Evolutionary conservation across 2,888 invertebrate species (phyloP), one percentile per base, ranked within the genome.

Genomic region (Heteropelma amictum): DNA sequence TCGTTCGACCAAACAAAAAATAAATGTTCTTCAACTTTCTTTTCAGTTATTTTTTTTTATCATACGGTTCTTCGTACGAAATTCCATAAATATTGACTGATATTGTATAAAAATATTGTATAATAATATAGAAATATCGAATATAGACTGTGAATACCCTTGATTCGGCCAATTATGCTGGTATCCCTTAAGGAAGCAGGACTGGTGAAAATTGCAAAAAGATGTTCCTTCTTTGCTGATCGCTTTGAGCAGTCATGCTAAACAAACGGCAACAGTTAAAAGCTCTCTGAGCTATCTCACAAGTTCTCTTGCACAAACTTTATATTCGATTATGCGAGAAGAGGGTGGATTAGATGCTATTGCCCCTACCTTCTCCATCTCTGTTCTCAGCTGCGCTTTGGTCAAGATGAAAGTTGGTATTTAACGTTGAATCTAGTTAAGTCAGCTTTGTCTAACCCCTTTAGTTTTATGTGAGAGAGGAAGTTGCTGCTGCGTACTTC

Each of bases 381-480:
- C 64, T n/a, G 30, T 28, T 28, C 35, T 19, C 30, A 28, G 64
- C 64, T 53, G 47, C 45, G 64, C 38, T 58, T 38, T 26, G 56
- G 77, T 77, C 80, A 82, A 81, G 80, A 78, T 79, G 80, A 83
- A 86, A 83, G 83, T 85, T 84, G 74, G 81, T 82, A 85, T 85
- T 85, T 82, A 85, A 81, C 82, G 77, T 78, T 80, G 78, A 84
- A 85, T 85, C 80, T 79, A 84, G 82, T 86, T 84, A 84, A 68
- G 80, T 64, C 77, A 82, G 82, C 84, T 84, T 82, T 79, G 79
- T 80, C 82, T 83, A 85, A 84, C 81, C 80, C 75, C 56, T 77
- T 85, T 84, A 83, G 82, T 82, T 82, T 84, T 83, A 33, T 80
- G 78, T 78, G 21, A 68, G 51, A 21, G 49, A 38, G 51, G 74